Evolutionary conservation across 2,888 invertebrate genomes (phyloP), one percentile per base, ranked within the genome.

Genomic region (Altica lythri): DNA sequence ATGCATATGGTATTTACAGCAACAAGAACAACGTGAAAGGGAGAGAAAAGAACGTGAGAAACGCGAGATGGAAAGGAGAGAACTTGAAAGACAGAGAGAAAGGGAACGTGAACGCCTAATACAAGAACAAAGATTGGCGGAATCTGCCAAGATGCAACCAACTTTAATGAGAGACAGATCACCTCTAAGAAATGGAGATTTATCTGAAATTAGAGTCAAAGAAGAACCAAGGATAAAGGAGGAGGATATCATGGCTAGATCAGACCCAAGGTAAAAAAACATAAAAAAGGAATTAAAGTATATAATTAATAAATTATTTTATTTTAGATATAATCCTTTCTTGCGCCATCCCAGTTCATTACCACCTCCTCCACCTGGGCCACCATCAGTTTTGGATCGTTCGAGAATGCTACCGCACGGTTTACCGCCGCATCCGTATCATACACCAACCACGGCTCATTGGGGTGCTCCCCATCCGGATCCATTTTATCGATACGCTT

Each of bases 111-210:
- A 83, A 72, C 78, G 87, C 32, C 35, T 71, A 18, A 78, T 84
- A 64, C 78, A 87, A 53, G 83, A 85, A 74, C 73, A 81, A 43
- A 75, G 81, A 42, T 68, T 83, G 48, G 80, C 77, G 59, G 78
- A 77, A 62, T 74, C 78, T 2, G 69, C 69, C 27, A 80, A 80
- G 69, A 65, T 76, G 55, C 68, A 78, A 56, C 70, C 78, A 30
- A 55, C 74, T 44, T 67, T 76, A 63, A 65, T 77, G 54, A 72
- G 86, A 2, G 87, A 87, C 60, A 81, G 92, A 44, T 91, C 91
- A 4, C 92, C 92, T 2, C 76, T 90, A 47, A 81, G 91, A 18
- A 90, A 88, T 72, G 89, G 89, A 4, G 77, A 79, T 49, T 63
- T 68, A n/a, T 62, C 62, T 1, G 68, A 68, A 29, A 72, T 86